phyloP scores from a whole-genome alignment of 2,113 vertebrate genomes.

The Clarias macrocephalus region DNA sequence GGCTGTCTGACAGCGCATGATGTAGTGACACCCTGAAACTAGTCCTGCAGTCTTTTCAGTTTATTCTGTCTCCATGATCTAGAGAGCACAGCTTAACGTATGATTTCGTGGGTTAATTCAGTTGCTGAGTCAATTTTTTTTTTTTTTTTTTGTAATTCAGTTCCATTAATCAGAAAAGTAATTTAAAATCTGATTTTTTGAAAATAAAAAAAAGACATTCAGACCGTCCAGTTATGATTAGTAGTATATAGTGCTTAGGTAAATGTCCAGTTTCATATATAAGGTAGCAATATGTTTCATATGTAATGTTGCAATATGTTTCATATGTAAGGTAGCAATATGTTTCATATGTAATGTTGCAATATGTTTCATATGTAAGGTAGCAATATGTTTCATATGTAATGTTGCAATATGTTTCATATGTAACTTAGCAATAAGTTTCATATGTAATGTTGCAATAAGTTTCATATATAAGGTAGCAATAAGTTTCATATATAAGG shows the following conservation, averaged over 20 bases:
- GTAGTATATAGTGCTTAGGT: background rate
- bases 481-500: too few species aligned
- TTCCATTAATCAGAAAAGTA: slow-evolving; percentile 34
- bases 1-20: slow-evolving; percentile 46
- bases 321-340: background rate
- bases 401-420: background rate
- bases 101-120: slow-evolving; percentile 10
- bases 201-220: background rate
- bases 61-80: slow-evolving; percentile 25
- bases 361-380: too few species aligned
- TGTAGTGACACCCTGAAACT: slow-evolving; percentile 45
- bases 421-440: too few species aligned
- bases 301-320: background rate
- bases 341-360: too few species aligned
- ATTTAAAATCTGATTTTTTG: background rate
- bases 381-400: too few species aligned
- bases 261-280: too few species aligned
- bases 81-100: slow-evolving; percentile 25
- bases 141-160: background rate
- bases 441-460: too few species aligned
- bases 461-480: too few species aligned
- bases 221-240: background rate
- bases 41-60: slow-evolving; percentile 33
- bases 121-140: background rate
- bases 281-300: background rate